Evolutionary conservation across 1,140 invertebrate genomes (phyloP).

Genomic region (Eurosta solidaginis): DNA sequence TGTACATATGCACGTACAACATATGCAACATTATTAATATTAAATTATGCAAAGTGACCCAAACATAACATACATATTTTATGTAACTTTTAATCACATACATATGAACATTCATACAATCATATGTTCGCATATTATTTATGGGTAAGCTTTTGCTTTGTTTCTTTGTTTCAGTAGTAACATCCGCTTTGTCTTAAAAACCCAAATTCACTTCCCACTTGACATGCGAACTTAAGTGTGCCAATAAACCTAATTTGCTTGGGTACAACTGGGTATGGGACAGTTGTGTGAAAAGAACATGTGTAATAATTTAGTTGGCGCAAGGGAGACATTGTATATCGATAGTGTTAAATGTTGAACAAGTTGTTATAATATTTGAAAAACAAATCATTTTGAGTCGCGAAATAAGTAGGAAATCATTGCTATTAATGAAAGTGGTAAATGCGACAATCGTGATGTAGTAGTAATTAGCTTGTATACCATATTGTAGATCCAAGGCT

Average conservation of each 20-base stretch:
- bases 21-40: neutral
- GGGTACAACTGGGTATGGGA: neutral
- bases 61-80: neutral
- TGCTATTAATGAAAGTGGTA: no score
- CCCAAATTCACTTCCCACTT: neutral
- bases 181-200: neutral
- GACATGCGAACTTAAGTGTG: neutral
- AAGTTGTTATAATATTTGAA: no score
- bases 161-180: neutral
- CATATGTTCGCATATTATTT: neutral
- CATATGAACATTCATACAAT: neutral
- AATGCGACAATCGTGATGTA: no score
- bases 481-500: no score
- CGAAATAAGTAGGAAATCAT: no score
- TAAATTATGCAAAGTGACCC: slow-evolving; percentile 15
- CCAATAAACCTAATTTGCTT: neutral
- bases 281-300: neutral
- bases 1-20: neutral
- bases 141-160: neutral
- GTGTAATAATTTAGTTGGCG: no score
- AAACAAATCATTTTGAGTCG: no score
- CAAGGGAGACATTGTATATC: no score
- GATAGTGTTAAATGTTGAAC: no score
- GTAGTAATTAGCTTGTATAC: no score
- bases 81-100: neutral